A percentile compares a stretch with the other conserved stretches of the same genome.
phyloP scores from a whole-genome alignment of 2,888 invertebrate genomes.

The Plebejus melissa region DNA sequence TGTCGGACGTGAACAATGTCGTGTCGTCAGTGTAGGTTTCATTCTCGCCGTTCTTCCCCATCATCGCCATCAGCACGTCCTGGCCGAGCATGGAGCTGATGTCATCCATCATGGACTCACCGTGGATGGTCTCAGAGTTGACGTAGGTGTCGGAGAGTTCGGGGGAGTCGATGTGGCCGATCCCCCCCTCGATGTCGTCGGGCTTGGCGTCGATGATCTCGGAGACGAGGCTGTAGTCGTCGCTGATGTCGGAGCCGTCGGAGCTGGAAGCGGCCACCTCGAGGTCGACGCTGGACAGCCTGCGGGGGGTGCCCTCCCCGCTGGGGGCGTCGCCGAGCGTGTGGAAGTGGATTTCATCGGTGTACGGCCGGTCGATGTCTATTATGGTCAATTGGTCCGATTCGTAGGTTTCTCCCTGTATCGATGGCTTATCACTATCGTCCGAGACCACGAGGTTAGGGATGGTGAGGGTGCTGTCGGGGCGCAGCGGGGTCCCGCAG shows the following conservation, averaged over 20 bases:
- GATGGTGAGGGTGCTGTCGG: conserved; percentile 69
- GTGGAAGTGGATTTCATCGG: conserved; percentile 66
- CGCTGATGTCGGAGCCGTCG: conserved; percentile 83
- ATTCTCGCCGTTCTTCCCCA: conserved; percentile 79
- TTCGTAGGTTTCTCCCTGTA: conserved; percentile 77
- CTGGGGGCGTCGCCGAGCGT: conserved; percentile 58
- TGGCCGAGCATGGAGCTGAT: conserved; percentile 86
- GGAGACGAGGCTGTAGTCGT: conserved; percentile 84
- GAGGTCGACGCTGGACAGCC: conserved; percentile 64
- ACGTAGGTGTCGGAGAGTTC: conserved; percentile 86
- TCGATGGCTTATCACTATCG: conserved; percentile 67
- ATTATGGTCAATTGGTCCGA: conserved; percentile 83
- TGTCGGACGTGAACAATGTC: conserved; percentile 81
- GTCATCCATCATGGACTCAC: conserved; percentile 89
- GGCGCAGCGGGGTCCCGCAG: conserved; percentile 59
- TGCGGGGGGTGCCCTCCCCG: conserved; percentile 64
- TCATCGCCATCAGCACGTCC: conserved; percentile 83
- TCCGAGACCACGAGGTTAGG: conserved; percentile 73
- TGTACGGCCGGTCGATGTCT: conserved; percentile 79
- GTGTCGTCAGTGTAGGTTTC: conserved; percentile 87
- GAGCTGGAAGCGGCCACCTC: conserved; percentile 79
- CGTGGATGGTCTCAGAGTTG: conserved; percentile 85
- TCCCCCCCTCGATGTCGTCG: conserved; percentile 69
- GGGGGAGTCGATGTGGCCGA: conserved; percentile 90
- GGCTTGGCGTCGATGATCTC: conserved; percentile 81